These are phyloP conservation scores for Apistogramma diplotaenia DNA, from an alignment of 2,113 vertebrate species.

Conservation along the genomic window DNA sequence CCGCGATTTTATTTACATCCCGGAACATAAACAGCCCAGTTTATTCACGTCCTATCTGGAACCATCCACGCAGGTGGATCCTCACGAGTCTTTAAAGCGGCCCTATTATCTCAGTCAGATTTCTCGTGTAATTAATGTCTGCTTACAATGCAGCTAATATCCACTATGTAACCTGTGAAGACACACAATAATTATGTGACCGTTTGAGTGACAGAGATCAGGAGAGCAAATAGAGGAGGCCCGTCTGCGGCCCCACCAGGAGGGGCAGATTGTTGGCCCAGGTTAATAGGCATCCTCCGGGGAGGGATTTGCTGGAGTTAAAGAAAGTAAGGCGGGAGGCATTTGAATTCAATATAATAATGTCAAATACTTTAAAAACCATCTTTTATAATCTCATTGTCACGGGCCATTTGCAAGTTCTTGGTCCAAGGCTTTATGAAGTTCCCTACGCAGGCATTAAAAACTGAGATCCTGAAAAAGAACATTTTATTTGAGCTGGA, in stretches of 20 bases:
- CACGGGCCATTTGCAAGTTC: constrained; percentile 46
- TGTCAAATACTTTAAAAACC: constrained; percentile 39
- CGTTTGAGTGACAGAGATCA: constrained; percentile 63
- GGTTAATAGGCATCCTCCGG: constrained; percentile 61
- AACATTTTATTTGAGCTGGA: constrained; percentile 55
- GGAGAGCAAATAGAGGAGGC: constrained; percentile 47
- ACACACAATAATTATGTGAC: constrained; percentile 38
- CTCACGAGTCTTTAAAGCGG: constrained; percentile 5
- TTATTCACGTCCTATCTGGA: constrained; percentile 12
- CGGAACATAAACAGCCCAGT: constrained; percentile 24
- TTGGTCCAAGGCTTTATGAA: constrained; percentile 34
- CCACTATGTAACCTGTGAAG: constrained; percentile 43
- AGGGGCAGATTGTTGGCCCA: constrained; percentile 33
- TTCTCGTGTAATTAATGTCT: constrained; percentile 60
- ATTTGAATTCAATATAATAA: constrained; percentile 34
- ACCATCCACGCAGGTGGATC: not conserved
- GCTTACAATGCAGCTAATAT: constrained; percentile 55
- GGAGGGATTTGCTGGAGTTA: constrained; percentile 49
- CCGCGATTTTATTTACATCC: constrained; percentile 61
- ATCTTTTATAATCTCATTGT: constrained; percentile 35
- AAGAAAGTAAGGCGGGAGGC: constrained; percentile 27
- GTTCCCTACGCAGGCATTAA: constrained; percentile 48
- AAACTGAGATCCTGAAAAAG: constrained; percentile 38
- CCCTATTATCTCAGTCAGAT: constrained; percentile 44
- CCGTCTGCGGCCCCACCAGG: constrained; percentile 17